Conservation (phyloP, 2,797 vertebrate genomes). For the Columba guinea region DNA sequence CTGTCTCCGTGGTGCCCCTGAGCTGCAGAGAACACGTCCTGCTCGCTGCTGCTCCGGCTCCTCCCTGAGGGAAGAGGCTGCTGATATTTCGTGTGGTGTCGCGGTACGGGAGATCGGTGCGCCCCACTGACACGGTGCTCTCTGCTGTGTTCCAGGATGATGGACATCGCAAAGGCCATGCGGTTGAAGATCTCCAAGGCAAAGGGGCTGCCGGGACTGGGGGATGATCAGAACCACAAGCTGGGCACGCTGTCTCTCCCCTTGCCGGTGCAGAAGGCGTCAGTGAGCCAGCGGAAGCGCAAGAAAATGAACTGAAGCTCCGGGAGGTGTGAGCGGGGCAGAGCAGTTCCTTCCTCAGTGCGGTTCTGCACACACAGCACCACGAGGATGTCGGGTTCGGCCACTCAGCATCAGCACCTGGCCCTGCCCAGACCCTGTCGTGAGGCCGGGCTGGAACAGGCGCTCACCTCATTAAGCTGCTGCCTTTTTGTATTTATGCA, state of each 20-base stretch:
- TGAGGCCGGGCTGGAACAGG: neutral
- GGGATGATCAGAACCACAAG: conserved; percentile 75
- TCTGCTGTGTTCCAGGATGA: conserved; percentile 79
- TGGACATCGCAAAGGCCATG: conserved; percentile 91
- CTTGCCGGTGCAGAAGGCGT: conserved; percentile 77
- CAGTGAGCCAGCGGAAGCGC: conserved; percentile 73
- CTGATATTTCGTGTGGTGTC: neutral
- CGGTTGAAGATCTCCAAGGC: conserved; percentile 83
- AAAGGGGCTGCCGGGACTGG: conserved; percentile 5
- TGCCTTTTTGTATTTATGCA: neutral
- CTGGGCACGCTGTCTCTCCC: conserved; percentile 84
- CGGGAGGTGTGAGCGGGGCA: neutral
- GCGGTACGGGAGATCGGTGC: accelerated
- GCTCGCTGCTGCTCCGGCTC: neutral
- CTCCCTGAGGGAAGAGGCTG: neutral
- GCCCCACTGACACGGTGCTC: accelerated
- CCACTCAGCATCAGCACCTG: neutral
- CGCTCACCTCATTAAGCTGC: neutral
- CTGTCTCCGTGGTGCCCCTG: neutral
- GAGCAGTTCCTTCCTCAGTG: neutral
- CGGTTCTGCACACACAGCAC: accelerated
- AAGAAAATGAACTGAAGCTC: conserved; percentile 78
- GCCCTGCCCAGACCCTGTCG: neutral
- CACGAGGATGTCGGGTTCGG: neutral
- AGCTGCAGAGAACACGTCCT: no score